Base-by-base conservation (phyloP, 2,113 vertebrate species). In the Geococcyx californianus region DNA sequence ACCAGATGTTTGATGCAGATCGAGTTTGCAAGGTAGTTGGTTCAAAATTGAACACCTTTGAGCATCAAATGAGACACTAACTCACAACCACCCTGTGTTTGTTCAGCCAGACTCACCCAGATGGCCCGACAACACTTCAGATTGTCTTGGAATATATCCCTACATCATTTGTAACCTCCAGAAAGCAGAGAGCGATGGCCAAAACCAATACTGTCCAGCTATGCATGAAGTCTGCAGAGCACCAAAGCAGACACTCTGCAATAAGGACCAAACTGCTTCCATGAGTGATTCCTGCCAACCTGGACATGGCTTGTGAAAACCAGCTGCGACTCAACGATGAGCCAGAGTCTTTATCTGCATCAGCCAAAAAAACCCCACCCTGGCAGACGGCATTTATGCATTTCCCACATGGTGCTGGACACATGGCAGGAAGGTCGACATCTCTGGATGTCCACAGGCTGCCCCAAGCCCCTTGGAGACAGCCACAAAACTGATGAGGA, bases 351-450 rank as follows among this genome's bases (percentile, higher is more conserved):
- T 29, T 5, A 59, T 24, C 56, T 33, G 40, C 60, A 36, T 16
- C 1, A 0, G 54, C 64, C 40, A 88, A 74, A 62, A 25, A 9
- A 44, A 26, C 60, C 7, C 58, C 69, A 76, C 7, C 58, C 69
- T 49, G 28, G 52, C 28, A 55, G 45, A 59, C 20, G 13, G 12
- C 1, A 1, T 10, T 55, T 31, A 23, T 38, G 74, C n/a, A 34
- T 59, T 38, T 21, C 40, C 28, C 33, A 19, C 23, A 5, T 0
- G 0, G 56, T 3, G 23, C 31, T 18, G 55, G 78, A 19, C n/a
- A 49, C 1, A 3, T 1, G 3, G 56, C 16, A 44, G 52, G 11
- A 64, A 40, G 7, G 8, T 6, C 0, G 1, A 16, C 2, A 9
- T 20, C 58, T 16, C 49, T 60, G 72, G 47, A 18, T 11, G 29